Conservation (phyloP, 1,140 invertebrate species). For the Caligus rogercresseyi region DNA sequence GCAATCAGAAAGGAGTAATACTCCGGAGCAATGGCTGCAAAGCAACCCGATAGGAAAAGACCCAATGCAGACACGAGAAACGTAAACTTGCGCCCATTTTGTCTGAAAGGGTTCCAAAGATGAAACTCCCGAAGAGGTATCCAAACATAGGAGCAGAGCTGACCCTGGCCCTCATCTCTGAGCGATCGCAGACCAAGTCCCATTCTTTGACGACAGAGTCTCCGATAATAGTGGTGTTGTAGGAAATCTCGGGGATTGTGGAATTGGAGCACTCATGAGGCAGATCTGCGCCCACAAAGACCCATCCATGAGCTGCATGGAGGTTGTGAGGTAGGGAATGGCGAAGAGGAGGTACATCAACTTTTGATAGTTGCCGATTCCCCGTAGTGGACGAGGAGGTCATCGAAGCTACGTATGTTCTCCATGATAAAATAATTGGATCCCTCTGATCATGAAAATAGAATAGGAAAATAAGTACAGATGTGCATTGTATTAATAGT, state of each 20-base stretch:
- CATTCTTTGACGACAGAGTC: conserved; percentile 6
- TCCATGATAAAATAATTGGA: no score
- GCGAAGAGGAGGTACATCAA: conserved; percentile 15
- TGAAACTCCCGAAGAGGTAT: conserved; percentile 10
- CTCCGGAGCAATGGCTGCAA: neutral
- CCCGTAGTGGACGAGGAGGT: conserved; percentile 2
- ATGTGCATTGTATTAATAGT: no score
- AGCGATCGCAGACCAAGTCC: conserved; percentile 4
- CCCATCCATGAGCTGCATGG: conserved; percentile 20
- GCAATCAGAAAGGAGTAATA: conserved; percentile 4
- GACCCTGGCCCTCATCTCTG: neutral
- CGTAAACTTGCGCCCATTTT: conserved; percentile 17
- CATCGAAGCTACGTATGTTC: no score
- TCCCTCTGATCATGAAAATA: no score
- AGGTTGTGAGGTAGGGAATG: conserved; percentile 11
- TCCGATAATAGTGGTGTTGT: neutral
- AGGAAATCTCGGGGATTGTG: neutral
- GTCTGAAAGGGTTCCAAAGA: conserved; percentile 14
- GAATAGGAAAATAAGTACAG: no score
- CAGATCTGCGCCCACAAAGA: conserved; percentile 10
- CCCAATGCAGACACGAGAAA: conserved; percentile 8
- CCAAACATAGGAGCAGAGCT: conserved; percentile 16
- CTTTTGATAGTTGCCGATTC: conserved; percentile 19
- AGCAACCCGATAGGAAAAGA: neutral
- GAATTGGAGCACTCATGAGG: neutral